phyloP scores from a whole-genome alignment of 2,797 vertebrate species.

The Spinus pinus region DNA sequence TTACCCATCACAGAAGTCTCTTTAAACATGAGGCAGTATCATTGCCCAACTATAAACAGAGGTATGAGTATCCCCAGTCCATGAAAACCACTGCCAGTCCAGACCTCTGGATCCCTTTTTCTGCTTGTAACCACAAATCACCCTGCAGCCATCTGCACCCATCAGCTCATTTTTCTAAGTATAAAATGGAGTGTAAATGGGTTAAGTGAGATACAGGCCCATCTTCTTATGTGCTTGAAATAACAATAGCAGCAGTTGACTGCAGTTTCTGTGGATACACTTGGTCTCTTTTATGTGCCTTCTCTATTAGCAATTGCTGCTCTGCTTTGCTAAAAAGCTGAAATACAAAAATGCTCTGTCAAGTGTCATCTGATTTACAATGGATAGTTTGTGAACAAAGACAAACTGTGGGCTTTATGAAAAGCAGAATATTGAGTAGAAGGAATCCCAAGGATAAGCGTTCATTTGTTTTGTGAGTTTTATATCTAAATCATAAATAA shows the following conservation, averaged over 20 bases:
- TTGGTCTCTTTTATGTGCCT: not conserved
- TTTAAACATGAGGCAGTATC: not conserved
- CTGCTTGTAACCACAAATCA: not conserved
- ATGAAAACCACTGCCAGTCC: not conserved
- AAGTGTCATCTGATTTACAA: not conserved
- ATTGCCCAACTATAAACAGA: not conserved
- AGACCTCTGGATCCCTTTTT: accelerated
- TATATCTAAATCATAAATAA: constrained; percentile 18
- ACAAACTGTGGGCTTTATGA: not conserved
- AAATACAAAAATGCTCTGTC: not conserved
- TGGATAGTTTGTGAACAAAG: not conserved
- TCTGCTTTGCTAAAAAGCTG: not conserved
- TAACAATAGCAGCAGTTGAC: not conserved
- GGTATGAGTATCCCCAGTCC: accelerated
- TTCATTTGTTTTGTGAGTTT: not conserved
- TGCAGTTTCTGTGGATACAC: not conserved
- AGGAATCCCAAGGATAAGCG: not conserved
- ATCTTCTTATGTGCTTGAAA: not conserved
- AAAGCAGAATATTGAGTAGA: not conserved
- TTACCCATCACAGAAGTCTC: not conserved
- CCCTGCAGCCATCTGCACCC: not conserved
- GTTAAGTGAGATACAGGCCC: not conserved
- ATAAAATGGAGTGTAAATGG: not conserved
- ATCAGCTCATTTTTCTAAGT: not conserved
- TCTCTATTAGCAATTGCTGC: not conserved